phyloP scores from a whole-genome alignment of 2,113 vertebrate species.

The Anoplopoma fimbria region DNA sequence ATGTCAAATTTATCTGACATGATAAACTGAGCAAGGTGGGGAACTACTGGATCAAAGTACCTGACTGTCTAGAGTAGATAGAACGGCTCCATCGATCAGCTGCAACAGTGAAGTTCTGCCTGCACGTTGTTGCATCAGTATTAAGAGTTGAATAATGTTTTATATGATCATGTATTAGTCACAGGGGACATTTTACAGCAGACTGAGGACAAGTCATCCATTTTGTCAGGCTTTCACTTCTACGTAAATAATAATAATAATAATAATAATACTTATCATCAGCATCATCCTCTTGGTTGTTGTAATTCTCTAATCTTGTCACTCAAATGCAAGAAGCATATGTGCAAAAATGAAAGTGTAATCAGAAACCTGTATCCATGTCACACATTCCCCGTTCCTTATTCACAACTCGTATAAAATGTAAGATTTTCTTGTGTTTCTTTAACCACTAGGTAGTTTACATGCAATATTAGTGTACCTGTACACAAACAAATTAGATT shows the following conservation, averaged over 20 bases:
- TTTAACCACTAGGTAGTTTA: background rate
- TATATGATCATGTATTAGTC: no score
- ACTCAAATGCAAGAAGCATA: background rate
- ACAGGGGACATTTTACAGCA: no score
- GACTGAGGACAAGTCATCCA: background rate
- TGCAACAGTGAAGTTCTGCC: background rate
- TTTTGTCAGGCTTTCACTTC: background rate
- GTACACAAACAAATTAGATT: background rate
- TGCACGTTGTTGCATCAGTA: background rate
- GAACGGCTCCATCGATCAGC: background rate
- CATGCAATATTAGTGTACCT: background rate
- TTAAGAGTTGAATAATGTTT: no score
- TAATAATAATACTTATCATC: background rate
- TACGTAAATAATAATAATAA: no score
- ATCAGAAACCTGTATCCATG: background rate
- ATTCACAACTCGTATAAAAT: background rate
- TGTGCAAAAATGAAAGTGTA: background rate
- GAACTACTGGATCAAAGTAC: background rate
- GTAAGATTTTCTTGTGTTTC: background rate
- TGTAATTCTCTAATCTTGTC: background rate
- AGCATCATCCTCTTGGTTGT: background rate
- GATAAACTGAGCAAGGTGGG: no score
- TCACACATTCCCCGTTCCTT: background rate
- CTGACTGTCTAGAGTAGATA: background rate
- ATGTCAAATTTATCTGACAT: no score